These are phyloP conservation scores for Podotricha telesiphe DNA, from an alignment of 2,888 invertebrate genomes.

Conservation along the genomic window DNA sequence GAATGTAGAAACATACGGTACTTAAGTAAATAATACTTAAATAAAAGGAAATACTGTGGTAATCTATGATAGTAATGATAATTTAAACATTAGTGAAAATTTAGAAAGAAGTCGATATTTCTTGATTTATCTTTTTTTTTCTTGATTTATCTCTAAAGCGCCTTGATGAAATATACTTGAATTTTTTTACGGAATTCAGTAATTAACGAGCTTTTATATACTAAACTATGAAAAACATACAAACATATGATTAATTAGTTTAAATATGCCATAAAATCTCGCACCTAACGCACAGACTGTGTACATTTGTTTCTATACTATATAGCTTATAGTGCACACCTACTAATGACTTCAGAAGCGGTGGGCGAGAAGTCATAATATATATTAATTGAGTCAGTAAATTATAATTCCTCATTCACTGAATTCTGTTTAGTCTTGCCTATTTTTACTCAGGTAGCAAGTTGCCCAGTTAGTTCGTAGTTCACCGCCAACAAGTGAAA, in stretches of 20 bases:
- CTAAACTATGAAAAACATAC: neutral
- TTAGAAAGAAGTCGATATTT: neutral
- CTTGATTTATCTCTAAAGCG: neutral
- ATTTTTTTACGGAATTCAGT: neutral
- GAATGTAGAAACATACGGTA: too few relatives aligned
- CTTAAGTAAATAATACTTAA: neutral
- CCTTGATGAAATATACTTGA: neutral
- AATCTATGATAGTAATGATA: too few relatives aligned
- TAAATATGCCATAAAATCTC: neutral
- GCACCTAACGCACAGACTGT: neutral
- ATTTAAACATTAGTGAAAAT: too few relatives aligned
- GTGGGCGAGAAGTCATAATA: neutral
- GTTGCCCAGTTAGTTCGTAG: constrained; percentile 35
- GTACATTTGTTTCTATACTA: neutral
- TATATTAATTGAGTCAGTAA: neutral
- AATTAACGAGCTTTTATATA: neutral
- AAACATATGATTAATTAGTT: neutral
- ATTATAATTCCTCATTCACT: neutral
- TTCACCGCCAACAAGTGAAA: constrained; percentile 12
- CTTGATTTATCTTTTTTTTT: neutral
- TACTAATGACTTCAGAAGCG: neutral
- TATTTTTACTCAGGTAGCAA: constrained; percentile 38
- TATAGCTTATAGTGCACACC: neutral
- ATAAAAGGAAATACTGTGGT: neutral
- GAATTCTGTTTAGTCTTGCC: constrained; percentile 23